Evolutionary conservation across 1,140 invertebrate genomes (phyloP).

Genomic region (Caenorhabditis inopinata): DNA sequence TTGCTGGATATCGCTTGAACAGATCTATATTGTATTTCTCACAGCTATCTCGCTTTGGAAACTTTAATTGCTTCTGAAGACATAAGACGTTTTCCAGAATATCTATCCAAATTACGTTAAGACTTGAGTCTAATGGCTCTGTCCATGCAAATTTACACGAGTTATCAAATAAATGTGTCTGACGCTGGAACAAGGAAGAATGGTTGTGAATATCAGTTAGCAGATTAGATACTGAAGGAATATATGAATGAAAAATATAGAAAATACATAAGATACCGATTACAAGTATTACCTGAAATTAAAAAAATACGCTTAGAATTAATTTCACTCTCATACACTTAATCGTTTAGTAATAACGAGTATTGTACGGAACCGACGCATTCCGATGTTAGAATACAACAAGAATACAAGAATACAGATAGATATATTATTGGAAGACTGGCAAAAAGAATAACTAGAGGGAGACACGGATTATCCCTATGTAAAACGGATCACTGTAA

Average conservation of each 20-base stretch:
- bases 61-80: constrained; percentile 5
- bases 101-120: background rate
- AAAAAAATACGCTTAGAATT: no score
- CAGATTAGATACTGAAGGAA: background rate
- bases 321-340: no score
- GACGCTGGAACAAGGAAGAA: background rate
- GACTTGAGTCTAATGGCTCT: background rate
- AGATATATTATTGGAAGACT: no score
- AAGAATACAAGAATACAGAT: no score
- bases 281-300: background rate
- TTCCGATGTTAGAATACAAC: background rate
- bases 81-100: background rate
- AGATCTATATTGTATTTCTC: constrained; percentile 11
- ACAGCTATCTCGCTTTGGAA: background rate
- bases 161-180: constrained; percentile 18
- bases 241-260: background rate
- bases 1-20: background rate
- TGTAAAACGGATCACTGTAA: no score
- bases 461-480: no score
- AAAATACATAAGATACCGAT: background rate
- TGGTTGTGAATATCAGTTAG: background rate
- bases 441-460: no score
- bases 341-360: no score
- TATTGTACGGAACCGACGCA: background rate
- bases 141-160: background rate